phyloP scores from a whole-genome alignment of 2,888 invertebrate species.

The Chorisops tibialis region DNA sequence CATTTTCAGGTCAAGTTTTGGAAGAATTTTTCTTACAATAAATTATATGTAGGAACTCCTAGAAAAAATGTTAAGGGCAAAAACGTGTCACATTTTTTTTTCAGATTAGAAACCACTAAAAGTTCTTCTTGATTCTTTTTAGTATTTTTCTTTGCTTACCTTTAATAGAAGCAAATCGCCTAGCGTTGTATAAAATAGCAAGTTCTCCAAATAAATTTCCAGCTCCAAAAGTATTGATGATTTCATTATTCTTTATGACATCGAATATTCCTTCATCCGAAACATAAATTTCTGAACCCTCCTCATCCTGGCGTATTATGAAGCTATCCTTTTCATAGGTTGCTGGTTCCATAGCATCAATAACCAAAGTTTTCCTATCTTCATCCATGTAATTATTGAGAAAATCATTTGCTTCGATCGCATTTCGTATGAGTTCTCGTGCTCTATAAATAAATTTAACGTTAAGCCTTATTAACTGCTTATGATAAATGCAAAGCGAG shows the following conservation, averaged over 20 bases:
- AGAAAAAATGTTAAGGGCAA: too few species aligned
- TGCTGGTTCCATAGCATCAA: constrained; percentile 77
- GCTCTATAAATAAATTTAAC: constrained; percentile 52
- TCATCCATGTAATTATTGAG: constrained; percentile 69
- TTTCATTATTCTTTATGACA: constrained; percentile 74
- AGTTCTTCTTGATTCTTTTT: neutral
- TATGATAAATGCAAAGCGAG: constrained; percentile 33
- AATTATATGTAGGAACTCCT: too few species aligned
- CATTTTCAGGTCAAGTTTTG: too few species aligned
- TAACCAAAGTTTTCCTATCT: constrained; percentile 70
- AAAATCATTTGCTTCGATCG: constrained; percentile 78
- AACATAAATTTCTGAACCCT: constrained; percentile 82
- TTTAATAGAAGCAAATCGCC: constrained; percentile 80
- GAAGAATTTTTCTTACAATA: too few species aligned
- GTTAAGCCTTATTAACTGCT: neutral
- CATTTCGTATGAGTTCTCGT: constrained; percentile 63
- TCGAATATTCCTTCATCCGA: constrained; percentile 83
- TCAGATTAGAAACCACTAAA: too few species aligned
- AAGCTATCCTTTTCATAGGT: constrained; percentile 64
- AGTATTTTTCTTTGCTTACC: constrained; percentile 54
- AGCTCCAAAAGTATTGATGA: constrained; percentile 74
- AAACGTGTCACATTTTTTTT: too few species aligned
- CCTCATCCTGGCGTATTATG: constrained; percentile 77
- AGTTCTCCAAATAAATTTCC: constrained; percentile 88
- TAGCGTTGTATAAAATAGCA: constrained; percentile 90